Base-by-base conservation (phyloP, 2,888 invertebrate genomes). In the Dasypolia templi region DNA sequence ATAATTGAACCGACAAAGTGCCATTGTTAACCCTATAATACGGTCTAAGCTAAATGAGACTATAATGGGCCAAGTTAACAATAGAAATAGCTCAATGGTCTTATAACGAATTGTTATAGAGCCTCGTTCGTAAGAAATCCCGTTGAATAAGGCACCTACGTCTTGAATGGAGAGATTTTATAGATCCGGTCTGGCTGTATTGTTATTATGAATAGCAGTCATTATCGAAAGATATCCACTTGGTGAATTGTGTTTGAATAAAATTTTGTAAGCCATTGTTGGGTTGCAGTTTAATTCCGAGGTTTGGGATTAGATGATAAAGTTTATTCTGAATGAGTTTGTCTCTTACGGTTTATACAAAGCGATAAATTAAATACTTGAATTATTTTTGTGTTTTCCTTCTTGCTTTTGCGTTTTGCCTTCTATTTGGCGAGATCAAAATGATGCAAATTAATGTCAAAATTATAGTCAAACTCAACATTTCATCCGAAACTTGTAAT, bases 71-170 rank as follows among this genome's bases (percentile, higher is more conserved):
- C 77, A 84, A 79, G 81, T 82, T 87, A 88, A 95, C 94, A 95
- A 95, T 94, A 85, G 93, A 85, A 87, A 88, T 90, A 92, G 92
- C 91, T 92, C 92, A 93, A 93, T 94, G 90, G 93, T 87, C 91
- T 93, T 94, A 93, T 94, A 94, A 94, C 95, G 94, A 95, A 94
- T 94, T 93, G 94, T 91, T 92, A 93, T 94, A 92, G 91, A 92
- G 91, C 90, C 90, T 88, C 86, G 86, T 88, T 88, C 88, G 88
- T 90, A 91, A 93, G 93, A 92, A 92, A 93, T 91, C 92, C 89
- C 83, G 87, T 91, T 92, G 92, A 94, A 94, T 93, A 91, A 93
- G 89, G 92, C 93, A 93, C 93, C 90, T 90, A 93, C 93, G 90
- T 86, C 93, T 91, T 93, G 93, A 94, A 92, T 93, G 89, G 91